Base-by-base conservation (phyloP, 2,888 invertebrate genomes). In the Ramazzottius varieornatus region DNA sequence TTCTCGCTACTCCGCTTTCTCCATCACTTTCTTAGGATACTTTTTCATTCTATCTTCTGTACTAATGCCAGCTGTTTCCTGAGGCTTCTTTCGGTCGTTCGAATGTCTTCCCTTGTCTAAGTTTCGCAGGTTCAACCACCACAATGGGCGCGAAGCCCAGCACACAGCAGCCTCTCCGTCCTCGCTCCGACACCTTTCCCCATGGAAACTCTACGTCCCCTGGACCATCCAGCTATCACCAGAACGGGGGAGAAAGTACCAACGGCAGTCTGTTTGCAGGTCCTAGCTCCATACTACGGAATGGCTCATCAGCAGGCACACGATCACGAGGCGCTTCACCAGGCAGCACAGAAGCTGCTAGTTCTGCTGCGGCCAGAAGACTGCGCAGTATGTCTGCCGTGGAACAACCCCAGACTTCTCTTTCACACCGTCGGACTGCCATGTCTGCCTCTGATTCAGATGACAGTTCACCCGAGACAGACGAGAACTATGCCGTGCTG, bases 171-270 rank as follows among this genome's bases (percentile, higher is more conserved):
- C 33, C 64, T n/a, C n/a, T 64, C 20, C 46, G 65, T 24, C 33
- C 46, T n/a, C 33, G 65, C 65, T 33, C 65, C 20, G 46, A 64
- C 33, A 34, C 46, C 2, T 64, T 64, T 34, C 65, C 65, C 20
- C 65, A 34, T 29, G 46, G 65, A 32, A 64, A 33, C 64, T 64
- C 33, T 2, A 33, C 33, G 2, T 29, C 29, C 4, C 24, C 65
- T 20, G 29, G 33, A 2, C 20, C 65, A 2, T 46, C 65, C 4
- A 4, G 32, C 29, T 32, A 24, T 32, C 2, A 2, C 33, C 64
- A 64, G 64, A 46, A 34, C 65, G 32, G 33, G 20, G 46, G 34
- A 20, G 65, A 32, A 32, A 46, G 40, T 33, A 33, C 34, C 54
- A 54, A 13, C 20, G 4, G 4, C 29, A 16, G 16, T 4, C 54